Evolutionary conservation across 1,140 invertebrate species (phyloP), one percentile per base, ranked within the genome.

Genomic region (Reticulitermes speratus): DNA sequence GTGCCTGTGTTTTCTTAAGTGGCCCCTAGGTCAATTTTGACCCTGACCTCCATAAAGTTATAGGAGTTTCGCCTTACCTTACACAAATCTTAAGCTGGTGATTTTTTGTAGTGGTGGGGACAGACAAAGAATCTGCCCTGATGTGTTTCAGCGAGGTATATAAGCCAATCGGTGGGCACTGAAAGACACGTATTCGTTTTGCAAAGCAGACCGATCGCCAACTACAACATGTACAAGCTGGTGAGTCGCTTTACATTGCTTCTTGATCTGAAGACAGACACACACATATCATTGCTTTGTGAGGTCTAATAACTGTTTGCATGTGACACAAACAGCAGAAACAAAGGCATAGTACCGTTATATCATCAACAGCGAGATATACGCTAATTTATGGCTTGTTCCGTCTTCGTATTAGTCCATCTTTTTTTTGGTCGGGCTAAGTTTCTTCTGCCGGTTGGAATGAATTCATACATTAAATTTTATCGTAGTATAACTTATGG

Each of bases 191-290:
- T 25, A 75, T 75, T 75, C 65, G 65, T 30, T 75, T 75, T 75
- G 65, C n/a, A 75, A 75, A 19, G 65, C 65, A 75, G 65, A 75
- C 65, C 52, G 52, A 55, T 21, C 52, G 52, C 52, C 14, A 55
- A 75, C 65, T 30, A 75, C 65, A 75, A 30, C 65, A 75, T 75
- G 65, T 75, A 75, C 65, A 75, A 75, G n/a, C 65, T 75, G 65
- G 65, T 75, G n/a, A 75, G 65, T 75, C 19, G 14, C 16, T 48
- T 65, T 65, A 2, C 59, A 23, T 65, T 23, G 8, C 2, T 65
- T 65, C 59, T 3, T 23, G 16, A 65, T 8, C 8, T 19, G 59
- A 19, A 48, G 21, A 65, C 59, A 65, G 0, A 65, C 59, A 65
- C 25, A 23, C 59, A 25, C 48, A 48, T 1, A 12, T 16, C 48